Evolutionary conservation across 2,113 vertebrate genomes (phyloP).

Genomic region (Cyrtonyx montezumae): DNA sequence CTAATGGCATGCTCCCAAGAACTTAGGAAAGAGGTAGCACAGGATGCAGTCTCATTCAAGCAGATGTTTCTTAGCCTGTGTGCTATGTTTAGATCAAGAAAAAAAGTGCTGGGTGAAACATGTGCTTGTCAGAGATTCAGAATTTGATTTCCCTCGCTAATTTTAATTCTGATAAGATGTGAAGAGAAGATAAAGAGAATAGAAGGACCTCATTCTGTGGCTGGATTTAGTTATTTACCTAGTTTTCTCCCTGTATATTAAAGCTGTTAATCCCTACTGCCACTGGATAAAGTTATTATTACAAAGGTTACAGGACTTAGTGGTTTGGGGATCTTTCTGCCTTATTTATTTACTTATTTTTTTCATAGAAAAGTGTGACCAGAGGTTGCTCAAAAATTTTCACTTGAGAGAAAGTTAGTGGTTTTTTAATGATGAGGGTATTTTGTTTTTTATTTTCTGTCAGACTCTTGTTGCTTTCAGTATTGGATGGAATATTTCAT

Average conservation of each 20-base stretch:
- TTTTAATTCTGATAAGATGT: slow-evolving; percentile 37
- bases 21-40: slow-evolving; percentile 59
- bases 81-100: slow-evolving; percentile 56
- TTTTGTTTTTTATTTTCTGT: neutral
- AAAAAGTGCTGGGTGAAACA: slow-evolving; percentile 22
- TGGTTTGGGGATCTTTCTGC: neutral
- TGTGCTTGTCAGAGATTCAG: slow-evolving; percentile 38
- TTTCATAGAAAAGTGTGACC: neutral
- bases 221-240: neutral
- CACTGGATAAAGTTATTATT: neutral
- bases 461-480: neutral
- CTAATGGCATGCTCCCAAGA: slow-evolving; percentile 54
- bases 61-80: slow-evolving; percentile 57
- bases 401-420: neutral
- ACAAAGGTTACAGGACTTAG: neutral
- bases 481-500: neutral
- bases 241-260: neutral
- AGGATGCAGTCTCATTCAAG: slow-evolving; percentile 33
- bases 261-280: neutral
- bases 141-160: slow-evolving; percentile 13
- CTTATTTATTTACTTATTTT: neutral
- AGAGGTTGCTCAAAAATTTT: neutral
- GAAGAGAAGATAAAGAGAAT: slow-evolving; percentile 21
- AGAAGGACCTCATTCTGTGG: neutral
- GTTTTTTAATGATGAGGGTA: neutral